These are phyloP conservation scores for Electrona antarctica DNA, from an alignment of 2,113 vertebrate species.

Conservation along the genomic window DNA sequence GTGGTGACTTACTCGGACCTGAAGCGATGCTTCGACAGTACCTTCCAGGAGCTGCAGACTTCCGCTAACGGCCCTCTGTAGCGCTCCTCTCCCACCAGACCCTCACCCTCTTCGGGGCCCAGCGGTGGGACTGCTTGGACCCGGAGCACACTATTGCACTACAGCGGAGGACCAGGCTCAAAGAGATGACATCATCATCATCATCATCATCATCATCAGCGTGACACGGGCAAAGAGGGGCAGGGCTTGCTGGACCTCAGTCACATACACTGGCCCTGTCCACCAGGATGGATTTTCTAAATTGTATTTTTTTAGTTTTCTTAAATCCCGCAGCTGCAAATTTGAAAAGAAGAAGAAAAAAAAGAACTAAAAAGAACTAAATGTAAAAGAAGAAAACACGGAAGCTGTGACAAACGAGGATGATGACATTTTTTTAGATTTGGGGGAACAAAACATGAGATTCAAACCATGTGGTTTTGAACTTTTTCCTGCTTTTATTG, in stretches of 20 bases:
- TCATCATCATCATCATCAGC: constrained; percentile 61
- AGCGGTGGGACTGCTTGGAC: constrained; percentile 78
- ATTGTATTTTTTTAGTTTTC: constrained; percentile 82
- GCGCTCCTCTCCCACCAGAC: constrained; percentile 54
- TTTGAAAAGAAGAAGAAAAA: constrained; percentile 69
- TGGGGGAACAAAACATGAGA: constrained; percentile 81
- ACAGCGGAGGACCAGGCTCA: constrained; percentile 82
- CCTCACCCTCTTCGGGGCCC: constrained; percentile 43
- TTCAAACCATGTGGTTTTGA: constrained; percentile 79
- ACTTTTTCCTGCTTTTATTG: constrained; percentile 91
- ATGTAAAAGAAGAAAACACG: constrained; percentile 49
- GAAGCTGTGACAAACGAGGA: constrained; percentile 75
- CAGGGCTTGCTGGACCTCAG: constrained; percentile 86
- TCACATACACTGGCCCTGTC: constrained; percentile 96
- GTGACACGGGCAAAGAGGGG: constrained; percentile 64
- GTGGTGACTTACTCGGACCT: constrained; percentile 99
- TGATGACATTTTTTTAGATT: constrained; percentile 86
- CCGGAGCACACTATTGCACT: constrained; percentile 93
- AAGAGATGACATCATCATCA: constrained; percentile 56
- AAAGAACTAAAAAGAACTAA: constrained; percentile 6
- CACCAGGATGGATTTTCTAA: constrained; percentile 87
- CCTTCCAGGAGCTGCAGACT: constrained; percentile 98
- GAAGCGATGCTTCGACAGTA: constrained; percentile 99
- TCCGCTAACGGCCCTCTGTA: constrained; percentile 96
- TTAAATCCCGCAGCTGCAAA: constrained; percentile 85